A percentile compares a stretch with the other conserved stretches of the same genome.
Evolutionary conservation across 2,797 vertebrate genomes (phyloP).

Genomic region (Apogon hyalosoma): DNA sequence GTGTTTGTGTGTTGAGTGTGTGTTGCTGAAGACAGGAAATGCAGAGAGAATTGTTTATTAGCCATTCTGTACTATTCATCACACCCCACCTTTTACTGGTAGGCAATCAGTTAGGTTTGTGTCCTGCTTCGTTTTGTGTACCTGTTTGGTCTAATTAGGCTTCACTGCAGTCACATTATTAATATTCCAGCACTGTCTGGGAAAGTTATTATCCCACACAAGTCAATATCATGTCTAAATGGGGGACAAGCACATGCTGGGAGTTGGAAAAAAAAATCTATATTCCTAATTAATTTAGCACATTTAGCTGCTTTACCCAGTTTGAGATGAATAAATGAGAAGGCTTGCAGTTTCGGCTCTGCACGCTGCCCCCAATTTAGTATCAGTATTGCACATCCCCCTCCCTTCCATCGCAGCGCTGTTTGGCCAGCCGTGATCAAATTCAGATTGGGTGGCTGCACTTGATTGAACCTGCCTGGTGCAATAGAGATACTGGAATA

Average conservation of each 20-base stretch:
- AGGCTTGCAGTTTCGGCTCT: conserved; percentile 51
- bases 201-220: conserved; percentile 56
- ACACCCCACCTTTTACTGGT: conserved; percentile 18
- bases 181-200: conserved; percentile 46
- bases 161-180: conserved; percentile 52
- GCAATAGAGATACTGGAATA: conserved; percentile 27
- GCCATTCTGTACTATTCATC: conserved; percentile 7
- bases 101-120: conserved; percentile 41
- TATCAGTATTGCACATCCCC: conserved; percentile 52
- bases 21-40: neutral
- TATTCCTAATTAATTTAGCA: conserved; percentile 68
- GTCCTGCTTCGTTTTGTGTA: conserved; percentile 25
- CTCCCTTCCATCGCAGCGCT: conserved; percentile 24
- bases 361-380: conserved; percentile 55
- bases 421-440: conserved; percentile 46
- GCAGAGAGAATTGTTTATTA: conserved; percentile 6
- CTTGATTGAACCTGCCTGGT: conserved; percentile 41
- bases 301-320: conserved; percentile 60
- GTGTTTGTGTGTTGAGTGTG: conserved; percentile 1
- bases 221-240: conserved; percentile 66
- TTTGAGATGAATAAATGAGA: conserved; percentile 71
- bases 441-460: conserved; percentile 45
- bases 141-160: conserved; percentile 57
- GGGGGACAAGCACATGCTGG: conserved; percentile 50
- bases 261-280: conserved; percentile 48